Base-by-base conservation (phyloP, 2,888 invertebrate species). In the Eubasilissa splendida region DNA sequence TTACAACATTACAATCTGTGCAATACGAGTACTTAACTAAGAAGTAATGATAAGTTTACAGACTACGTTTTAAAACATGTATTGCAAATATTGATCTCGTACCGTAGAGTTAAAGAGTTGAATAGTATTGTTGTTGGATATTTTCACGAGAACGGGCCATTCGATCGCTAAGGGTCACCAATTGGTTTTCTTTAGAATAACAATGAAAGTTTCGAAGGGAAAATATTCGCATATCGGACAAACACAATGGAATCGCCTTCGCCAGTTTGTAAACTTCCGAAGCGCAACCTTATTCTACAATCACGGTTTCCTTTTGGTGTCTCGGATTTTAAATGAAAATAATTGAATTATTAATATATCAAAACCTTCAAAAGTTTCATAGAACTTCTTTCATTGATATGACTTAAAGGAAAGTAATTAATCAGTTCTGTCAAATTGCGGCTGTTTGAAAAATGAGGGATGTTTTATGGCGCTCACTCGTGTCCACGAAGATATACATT, bases 31-130 rank as follows among this genome's bases (percentile, higher is more conserved):
- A 8, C 74, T 74, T 74, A 74, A 14, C 14, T 14, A n/a, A 14
- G 58, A 58, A 74, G 31, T 53, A 60, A 76, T 76, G 71, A 76
- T 76, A 68, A 71, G 60, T 76, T 71, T 73, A 79, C 42, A n/a
- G 33, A 58, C 66, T 76, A 76, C 58, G 56, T 66, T 77, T 22
- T 75, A 74, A 78, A 75, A 56, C 58, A 68, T 76, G 80, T 76
- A 76, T 80, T 80, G 79, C 79, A 75, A 75, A 53, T 76, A 75
- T 76, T 75, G 66, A 75, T 56, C 42, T 63, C 33, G 9, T 66
- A 66, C 66, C 56, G 56, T 76, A 60, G 11, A 76, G 63, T 53
- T 50, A 76, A 31, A 53, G 53, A 50, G n/a, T 50, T 52, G 68
- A 42, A 42, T 68, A 68, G 50, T n/a, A 7, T 63, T 22, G 22